Conservation (phyloP, 2,797 vertebrate species). For the Scomberomorus guttatus region DNA sequence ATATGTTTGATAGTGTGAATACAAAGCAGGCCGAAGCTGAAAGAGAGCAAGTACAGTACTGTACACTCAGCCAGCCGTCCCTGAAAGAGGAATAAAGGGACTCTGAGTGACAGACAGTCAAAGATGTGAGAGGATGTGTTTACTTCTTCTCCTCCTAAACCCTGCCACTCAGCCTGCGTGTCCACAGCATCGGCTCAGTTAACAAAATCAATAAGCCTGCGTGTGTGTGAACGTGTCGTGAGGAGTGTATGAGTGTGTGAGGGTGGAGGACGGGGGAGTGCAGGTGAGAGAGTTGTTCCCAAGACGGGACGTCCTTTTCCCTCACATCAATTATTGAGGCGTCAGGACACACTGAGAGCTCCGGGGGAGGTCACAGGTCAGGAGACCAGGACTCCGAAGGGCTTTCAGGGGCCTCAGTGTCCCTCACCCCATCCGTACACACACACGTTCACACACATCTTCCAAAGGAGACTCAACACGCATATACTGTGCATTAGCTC, state of each 20-base stretch:
- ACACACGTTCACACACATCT: slow-evolving; percentile 3
- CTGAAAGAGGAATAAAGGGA: not conserved
- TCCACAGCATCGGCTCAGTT: slow-evolving; percentile 83
- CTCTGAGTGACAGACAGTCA: slow-evolving; percentile 24
- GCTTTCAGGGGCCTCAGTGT: slow-evolving; percentile 60
- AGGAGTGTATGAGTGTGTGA: slow-evolving; percentile 62
- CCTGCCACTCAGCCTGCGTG: slow-evolving; percentile 60
- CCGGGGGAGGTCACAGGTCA: slow-evolving; percentile 79
- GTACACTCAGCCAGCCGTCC: not conserved
- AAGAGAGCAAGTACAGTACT: not conserved
- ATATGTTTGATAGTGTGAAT: not conserved
- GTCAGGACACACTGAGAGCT: slow-evolving; percentile 75
- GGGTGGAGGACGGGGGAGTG: slow-evolving; percentile 15
- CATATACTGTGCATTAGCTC: slow-evolving; percentile 3
- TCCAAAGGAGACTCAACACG: not conserved
- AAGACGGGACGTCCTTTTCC: slow-evolving; percentile 69
- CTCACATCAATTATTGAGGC: slow-evolving; percentile 86
- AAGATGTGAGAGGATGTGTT: slow-evolving; percentile 56
- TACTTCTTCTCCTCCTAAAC: slow-evolving; percentile 35
- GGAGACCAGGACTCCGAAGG: slow-evolving; percentile 71
- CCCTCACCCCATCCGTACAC: slow-evolving; percentile 29
- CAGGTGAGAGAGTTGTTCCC: slow-evolving; percentile 73
- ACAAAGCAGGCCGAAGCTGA: not conserved
- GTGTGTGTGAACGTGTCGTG: slow-evolving; percentile 81
- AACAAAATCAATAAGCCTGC: slow-evolving; percentile 88